Evolutionary conservation across 2,888 invertebrate genomes (phyloP), one percentile per base, ranked within the genome.

Genomic region (Hyles lineata): DNA sequence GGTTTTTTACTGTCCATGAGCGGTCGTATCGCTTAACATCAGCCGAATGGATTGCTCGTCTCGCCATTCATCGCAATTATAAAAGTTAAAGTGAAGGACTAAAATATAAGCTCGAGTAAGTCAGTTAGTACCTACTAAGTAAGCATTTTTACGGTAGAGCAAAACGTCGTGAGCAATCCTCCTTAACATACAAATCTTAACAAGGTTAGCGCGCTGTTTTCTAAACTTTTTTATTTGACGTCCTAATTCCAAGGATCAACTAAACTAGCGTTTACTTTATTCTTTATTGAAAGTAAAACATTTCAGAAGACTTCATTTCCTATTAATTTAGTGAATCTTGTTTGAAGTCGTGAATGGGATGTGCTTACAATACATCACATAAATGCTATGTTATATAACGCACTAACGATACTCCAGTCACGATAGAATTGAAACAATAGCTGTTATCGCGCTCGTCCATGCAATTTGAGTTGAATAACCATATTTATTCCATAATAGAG

Each of bases 351-450:
- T 55, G 55, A 55, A 55, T 55, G 55, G 55, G 55, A 55, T n/a
- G n/a, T 19, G 55, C 55, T n/a, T 15, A 43, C 43, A 43, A 43
- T 43, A 60, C 25, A 25, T 61, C 6, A 61, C 19, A 15, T 61
- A 61, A 61, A 55, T 55, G 55, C n/a, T 55, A 55, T 17, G 60
- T 61, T 61, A 29, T 61, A 61, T 61, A 61, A 17, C 19, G 17
- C 55, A 55, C 19, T 62, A 35, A 35, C 19, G 9, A 62, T 62
- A 32, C 8, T n/a, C n/a, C n/a, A 35, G 62, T 62, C 62, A 62
- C 62, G 62, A n/a, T 62, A 19, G 19, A n/a, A n/a, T 29, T 62
- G 62, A 62, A 62, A 62, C 62, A 62, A 62, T 62, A 8, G 62
- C 62, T 62, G n/a, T n/a, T 62, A 32, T n/a, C 32, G n/a, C 32